Evolutionary conservation across 2,797 vertebrate genomes (phyloP).

Genomic region (Chanos chanos): DNA sequence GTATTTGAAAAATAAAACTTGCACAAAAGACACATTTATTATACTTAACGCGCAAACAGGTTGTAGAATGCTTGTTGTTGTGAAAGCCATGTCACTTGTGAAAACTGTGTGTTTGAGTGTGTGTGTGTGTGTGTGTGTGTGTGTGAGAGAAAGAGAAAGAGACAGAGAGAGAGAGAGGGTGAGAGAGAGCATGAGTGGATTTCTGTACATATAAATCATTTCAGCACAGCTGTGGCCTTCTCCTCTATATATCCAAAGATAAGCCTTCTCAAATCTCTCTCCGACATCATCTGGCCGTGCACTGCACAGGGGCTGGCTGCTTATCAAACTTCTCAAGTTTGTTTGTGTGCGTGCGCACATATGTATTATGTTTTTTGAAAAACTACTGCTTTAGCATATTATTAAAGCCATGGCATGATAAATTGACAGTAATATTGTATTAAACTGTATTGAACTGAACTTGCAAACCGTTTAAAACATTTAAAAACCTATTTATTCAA

Average conservation of each 20-base stretch:
- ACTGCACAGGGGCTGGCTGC: slow-evolving; percentile 50
- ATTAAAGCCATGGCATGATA: too few relatives aligned
- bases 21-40: too few relatives aligned
- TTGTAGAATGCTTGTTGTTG: too few relatives aligned
- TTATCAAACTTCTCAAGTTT: slow-evolving; percentile 59
- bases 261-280: slow-evolving; percentile 77
- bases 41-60: too few relatives aligned
- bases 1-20: too few relatives aligned
- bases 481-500: too few relatives aligned
- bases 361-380: not conserved
- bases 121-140: slow-evolving; percentile 14
- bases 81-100: not conserved
- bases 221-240: slow-evolving; percentile 73
- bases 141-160: slow-evolving; percentile 1
- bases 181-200: slow-evolving; percentile 46
- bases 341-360: slow-evolving; percentile 27
- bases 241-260: slow-evolving; percentile 68
- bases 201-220: slow-evolving; percentile 72
- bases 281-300: slow-evolving; percentile 66
- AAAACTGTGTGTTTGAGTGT: not conserved
- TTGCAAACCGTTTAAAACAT: too few relatives aligned
- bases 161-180: slow-evolving; percentile 24
- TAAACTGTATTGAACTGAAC: too few relatives aligned
- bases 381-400: too few relatives aligned
- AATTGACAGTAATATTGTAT: too few relatives aligned